These are phyloP conservation scores for Philopedon plagiatum DNA, from an alignment of 2,888 invertebrate species.

Conservation along the genomic window DNA sequence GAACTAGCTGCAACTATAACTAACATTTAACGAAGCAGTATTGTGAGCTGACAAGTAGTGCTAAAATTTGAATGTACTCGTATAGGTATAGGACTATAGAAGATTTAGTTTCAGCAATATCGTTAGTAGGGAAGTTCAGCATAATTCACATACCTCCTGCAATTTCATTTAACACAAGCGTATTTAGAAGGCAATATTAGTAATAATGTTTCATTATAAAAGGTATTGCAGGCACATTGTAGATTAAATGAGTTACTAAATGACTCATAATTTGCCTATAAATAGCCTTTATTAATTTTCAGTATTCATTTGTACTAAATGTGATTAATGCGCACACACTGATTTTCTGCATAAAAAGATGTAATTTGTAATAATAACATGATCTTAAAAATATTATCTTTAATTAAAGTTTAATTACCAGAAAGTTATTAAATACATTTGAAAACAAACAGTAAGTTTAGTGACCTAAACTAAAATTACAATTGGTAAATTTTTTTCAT, in stretches of 20 bases:
- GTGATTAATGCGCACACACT: no score
- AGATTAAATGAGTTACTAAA: not conserved
- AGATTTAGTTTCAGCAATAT: conserved; percentile 17
- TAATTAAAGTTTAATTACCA: no score
- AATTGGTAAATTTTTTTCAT: no score
- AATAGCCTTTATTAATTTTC: no score
- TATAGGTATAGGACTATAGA: conserved; percentile 11
- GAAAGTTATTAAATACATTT: no score
- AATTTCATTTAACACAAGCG: not conserved
- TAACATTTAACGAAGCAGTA: conserved; percentile 25
- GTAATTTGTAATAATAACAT: no score
- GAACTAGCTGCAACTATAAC: conserved; percentile 15
- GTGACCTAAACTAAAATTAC: no score
- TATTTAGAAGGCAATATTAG: not conserved
- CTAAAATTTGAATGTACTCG: conserved; percentile 18
- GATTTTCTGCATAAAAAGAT: no score
- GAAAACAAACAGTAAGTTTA: no score
- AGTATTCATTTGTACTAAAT: no score
- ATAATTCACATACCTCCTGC: not conserved
- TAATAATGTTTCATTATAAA: not conserved
- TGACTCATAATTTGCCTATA: no score
- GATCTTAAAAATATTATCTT: no score
- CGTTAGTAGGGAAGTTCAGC: not conserved
- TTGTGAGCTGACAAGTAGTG: conserved; percentile 19
- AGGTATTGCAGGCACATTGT: not conserved